These are phyloP conservation scores for Euschistus heros DNA, from an alignment of 1,140 invertebrate genomes.

Conservation along the genomic window DNA sequence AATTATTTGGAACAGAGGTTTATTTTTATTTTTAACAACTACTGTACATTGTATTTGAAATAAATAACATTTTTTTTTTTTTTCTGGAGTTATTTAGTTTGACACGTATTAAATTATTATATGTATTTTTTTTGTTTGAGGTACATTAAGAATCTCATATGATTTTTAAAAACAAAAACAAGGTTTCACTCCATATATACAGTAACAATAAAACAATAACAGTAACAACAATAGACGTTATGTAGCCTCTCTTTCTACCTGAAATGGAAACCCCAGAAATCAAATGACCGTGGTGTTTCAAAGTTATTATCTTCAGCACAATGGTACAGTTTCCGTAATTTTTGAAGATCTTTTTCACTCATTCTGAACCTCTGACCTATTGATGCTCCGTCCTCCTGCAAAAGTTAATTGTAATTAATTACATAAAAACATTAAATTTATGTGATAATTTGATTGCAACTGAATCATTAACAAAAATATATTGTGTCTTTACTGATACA, in stretches of 20 bases:
- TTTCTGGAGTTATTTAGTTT: background rate
- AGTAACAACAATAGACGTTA: background rate
- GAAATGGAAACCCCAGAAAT: conserved; percentile 12
- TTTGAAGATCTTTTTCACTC: conserved; percentile 51
- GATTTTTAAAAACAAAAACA: too few species aligned
- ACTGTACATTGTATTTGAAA: too few species aligned
- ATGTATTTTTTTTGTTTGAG: too few species aligned
- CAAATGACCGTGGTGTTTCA: background rate
- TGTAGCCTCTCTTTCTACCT: background rate
- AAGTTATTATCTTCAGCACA: conserved; percentile 18
- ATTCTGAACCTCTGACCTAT: conserved; percentile 54
- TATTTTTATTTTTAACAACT: too few species aligned
- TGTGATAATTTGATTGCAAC: background rate
- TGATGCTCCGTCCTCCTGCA: conserved; percentile 26
- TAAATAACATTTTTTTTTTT: background rate
- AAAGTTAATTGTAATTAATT: background rate
- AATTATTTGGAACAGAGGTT: background rate
- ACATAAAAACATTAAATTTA: too few species aligned
- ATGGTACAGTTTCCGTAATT: conserved; percentile 56
- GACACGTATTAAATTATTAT: background rate
- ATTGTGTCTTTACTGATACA: too few species aligned
- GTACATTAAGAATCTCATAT: too few species aligned
- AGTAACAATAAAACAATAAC: background rate
- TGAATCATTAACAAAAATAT: too few species aligned
- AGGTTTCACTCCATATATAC: too few species aligned